phyloP scores from a whole-genome alignment of 2,797 vertebrate genomes.

The Aotus griseimembra region DNA sequence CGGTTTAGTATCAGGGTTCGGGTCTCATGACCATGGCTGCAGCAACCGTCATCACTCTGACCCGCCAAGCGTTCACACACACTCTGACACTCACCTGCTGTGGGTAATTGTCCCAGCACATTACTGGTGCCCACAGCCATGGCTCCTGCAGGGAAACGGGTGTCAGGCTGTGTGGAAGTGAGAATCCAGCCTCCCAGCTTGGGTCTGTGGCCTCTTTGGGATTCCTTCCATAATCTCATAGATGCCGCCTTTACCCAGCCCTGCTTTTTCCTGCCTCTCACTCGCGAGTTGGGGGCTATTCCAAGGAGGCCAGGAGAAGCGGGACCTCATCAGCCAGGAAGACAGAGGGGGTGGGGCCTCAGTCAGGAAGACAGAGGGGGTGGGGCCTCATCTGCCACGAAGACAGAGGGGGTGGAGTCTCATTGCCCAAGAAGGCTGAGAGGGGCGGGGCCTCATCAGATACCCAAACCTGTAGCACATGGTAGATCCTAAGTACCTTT shows the following conservation, averaged over 20 bases:
- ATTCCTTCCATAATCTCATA: not conserved
- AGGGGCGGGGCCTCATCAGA: not conserved
- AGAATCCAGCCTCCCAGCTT: not conserved
- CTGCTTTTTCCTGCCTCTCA: not conserved
- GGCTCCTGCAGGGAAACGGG: conserved; percentile 88
- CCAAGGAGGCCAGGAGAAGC: not conserved
- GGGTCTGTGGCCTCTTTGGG: not conserved
- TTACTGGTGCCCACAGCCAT: conserved; percentile 93
- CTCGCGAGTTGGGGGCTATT: not conserved
- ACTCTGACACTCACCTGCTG: conserved; percentile 88
- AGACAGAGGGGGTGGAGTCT: no score
- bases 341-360: no score
- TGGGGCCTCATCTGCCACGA: not conserved
- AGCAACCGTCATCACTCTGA: not conserved
- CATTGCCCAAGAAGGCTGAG: no score
- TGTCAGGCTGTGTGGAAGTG: not conserved
- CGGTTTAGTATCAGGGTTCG: rapidly evolving
- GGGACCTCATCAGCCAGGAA: no score
- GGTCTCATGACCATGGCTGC: not conserved
- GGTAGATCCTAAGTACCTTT: not conserved
- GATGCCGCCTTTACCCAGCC: not conserved
- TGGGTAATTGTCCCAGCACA: conserved; percentile 94
- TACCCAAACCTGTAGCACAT: not conserved
- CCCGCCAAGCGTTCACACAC: not conserved
- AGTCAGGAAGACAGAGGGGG: no score